Conservation (phyloP, 2,113 vertebrate species). For the Hippoglossus stenolepis region DNA sequence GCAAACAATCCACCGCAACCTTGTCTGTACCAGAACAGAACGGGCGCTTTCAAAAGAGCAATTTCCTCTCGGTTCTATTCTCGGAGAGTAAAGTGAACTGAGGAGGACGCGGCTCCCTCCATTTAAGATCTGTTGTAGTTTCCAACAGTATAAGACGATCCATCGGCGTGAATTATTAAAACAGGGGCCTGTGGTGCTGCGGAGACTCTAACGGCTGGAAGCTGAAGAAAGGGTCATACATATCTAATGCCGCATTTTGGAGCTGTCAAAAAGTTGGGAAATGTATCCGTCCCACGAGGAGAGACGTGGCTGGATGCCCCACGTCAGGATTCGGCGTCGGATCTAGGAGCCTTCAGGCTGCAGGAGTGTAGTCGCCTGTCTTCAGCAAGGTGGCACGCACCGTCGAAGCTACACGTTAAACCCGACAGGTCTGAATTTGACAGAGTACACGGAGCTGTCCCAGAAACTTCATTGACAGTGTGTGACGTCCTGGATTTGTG, state of each 20-base stretch:
- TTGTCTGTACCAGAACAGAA: background rate
- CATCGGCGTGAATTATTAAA: constrained; percentile 62
- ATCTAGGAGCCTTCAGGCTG: background rate
- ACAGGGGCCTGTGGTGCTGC: background rate
- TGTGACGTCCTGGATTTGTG: background rate
- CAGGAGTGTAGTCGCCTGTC: background rate
- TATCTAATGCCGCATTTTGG: background rate
- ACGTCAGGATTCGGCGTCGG: constrained; percentile 10
- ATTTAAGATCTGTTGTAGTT: constrained; percentile 46
- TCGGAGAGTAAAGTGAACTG: constrained; percentile 40
- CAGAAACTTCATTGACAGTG: background rate
- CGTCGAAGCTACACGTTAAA: background rate
- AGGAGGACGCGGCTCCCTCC: constrained; percentile 8
- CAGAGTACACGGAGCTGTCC: constrained; percentile 4
- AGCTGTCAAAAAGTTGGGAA: constrained; percentile 1
- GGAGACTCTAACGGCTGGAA: background rate
- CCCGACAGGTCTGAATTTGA: background rate
- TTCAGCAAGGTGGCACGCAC: background rate
- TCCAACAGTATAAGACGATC: constrained; percentile 20
- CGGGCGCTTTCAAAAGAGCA: background rate
- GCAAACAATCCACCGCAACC: constrained; percentile 30
- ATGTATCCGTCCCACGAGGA: background rate
- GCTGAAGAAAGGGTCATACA: constrained; percentile 21
- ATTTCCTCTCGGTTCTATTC: constrained; percentile 48
- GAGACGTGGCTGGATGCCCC: constrained; percentile 5